Evolutionary conservation across 2,113 vertebrate species (phyloP), one percentile per base, ranked within the genome.

Genomic region (Sphaerodactylus townsendi): DNA sequence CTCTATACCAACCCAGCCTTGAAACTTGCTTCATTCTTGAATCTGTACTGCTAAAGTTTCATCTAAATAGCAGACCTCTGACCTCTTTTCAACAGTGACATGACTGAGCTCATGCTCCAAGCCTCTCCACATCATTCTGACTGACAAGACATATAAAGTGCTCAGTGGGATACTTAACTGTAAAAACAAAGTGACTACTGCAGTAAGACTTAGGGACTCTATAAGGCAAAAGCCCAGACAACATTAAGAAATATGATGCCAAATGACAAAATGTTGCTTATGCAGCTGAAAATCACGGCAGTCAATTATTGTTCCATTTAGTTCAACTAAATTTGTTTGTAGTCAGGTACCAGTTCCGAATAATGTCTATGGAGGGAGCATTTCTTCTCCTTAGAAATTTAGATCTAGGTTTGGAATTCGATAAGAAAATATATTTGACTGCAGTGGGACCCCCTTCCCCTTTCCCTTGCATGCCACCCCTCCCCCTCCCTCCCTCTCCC

Each of bases 21-120:
- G 35, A 69, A 85, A 75, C 44, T 74, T 78, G 59, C 81, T 90
- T 82, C 90, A 79, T 93, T 92, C 88, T 89, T 92, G 88, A 90
- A 87, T 87, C 85, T 89, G 30, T 17, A 44, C 76, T 83, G 80
- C 86, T 92, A 64, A 50, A 81, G 85, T 90, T 59, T 91, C 85
- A 81, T 90, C 87, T 86, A 85, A 95, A 89, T 78, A 86, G 83
- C 66, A 91, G 85, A 88, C 82, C 59, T 90, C 65, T 88, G 91
- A 50, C 81, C 35, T 17, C 66, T 83, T 10, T 83, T 82, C 87
- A 72, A 80, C 82, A 87, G 68, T 56, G 80, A 65, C 78, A 87
- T 73, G 35, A 66, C 66, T 82, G 25, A 65, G 41, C 28, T 82
- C 73, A 64, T 39, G 71, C 82, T 80, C 82, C 88, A 85, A 71